phyloP scores from a whole-genome alignment of 2,888 invertebrate genomes.

The Horisme vitalbata region DNA sequence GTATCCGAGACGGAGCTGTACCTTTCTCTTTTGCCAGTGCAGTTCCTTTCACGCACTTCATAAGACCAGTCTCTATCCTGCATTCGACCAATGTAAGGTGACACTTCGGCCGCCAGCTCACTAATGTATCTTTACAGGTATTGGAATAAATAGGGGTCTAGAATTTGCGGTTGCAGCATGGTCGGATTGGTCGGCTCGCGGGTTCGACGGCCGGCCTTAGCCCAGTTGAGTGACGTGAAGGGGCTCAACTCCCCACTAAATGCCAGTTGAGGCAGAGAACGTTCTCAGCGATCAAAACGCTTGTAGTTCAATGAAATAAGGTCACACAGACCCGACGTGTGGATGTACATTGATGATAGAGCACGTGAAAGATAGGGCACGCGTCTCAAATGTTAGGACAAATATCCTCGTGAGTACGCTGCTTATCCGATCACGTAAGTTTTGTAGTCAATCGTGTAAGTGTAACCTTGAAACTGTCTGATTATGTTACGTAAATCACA shows the following conservation, averaged over 20 bases:
- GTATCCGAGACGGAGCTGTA: conserved; percentile 40
- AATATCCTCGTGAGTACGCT: conserved; percentile 13
- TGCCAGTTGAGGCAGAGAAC: conserved; percentile 48
- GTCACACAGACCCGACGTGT: conserved; percentile 42
- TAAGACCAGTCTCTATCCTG: conserved; percentile 47
- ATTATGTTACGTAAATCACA: conserved; percentile 23
- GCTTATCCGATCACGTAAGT: conserved; percentile 27
- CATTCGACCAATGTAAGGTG: conserved; percentile 42
- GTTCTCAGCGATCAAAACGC: conserved; percentile 48
- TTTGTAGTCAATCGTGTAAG: conserved; percentile 22
- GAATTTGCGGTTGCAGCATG: conserved; percentile 39
- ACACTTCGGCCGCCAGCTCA: conserved; percentile 26
- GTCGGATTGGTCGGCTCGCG: conserved; percentile 37
- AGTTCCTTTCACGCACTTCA: conserved; percentile 62
- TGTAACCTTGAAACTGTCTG: conserved; percentile 21
- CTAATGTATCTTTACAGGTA: conserved; percentile 27
- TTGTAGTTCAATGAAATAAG: conserved; percentile 57
- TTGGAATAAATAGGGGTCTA: conserved; percentile 43
- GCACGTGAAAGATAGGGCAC: conserved; percentile 41
- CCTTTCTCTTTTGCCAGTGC: conserved; percentile 67
- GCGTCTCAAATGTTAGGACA: conserved; percentile 31
- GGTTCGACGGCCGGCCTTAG: conserved; percentile 79
- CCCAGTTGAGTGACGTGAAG: conserved; percentile 75
- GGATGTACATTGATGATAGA: conserved; percentile 26
- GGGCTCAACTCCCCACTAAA: conserved; percentile 61